These are phyloP conservation scores for Gymnarchus niloticus DNA, from an alignment of 2,113 vertebrate species.

Conservation along the genomic window DNA sequence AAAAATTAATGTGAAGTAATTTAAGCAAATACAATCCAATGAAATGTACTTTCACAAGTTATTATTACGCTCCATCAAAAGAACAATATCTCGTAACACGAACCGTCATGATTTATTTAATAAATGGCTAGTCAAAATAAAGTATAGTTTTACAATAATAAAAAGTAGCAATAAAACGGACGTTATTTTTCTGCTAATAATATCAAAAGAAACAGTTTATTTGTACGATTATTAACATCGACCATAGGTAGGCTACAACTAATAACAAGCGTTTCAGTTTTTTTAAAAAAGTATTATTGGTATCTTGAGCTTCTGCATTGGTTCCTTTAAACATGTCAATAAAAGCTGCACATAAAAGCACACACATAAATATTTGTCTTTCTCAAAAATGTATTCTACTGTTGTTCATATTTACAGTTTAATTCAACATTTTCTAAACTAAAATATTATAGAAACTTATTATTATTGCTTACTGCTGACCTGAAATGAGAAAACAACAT, in stretches of 20 bases:
- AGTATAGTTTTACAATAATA: neutral
- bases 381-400: neutral
- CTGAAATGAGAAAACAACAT: neutral
- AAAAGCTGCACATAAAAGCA: neutral
- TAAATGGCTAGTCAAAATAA: neutral
- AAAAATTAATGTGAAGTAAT: too few species aligned
- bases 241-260: too few species aligned
- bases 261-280: too few species aligned
- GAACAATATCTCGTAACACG: neutral
- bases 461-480: neutral
- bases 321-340: neutral
- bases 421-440: neutral
- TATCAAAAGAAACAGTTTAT: too few species aligned
- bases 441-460: neutral
- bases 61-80: neutral
- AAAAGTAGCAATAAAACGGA: neutral
- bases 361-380: too few species aligned
- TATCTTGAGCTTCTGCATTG: too few species aligned
- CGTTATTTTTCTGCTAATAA: neutral
- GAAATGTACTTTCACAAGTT: too few species aligned
- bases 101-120: neutral
- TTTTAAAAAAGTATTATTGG: neutral
- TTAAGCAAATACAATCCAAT: too few species aligned
- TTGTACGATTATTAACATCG: too few species aligned
- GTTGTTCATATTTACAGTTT: neutral